phyloP scores from a whole-genome alignment of 2,797 vertebrate genomes.

The Enteromius treurensis region DNA sequence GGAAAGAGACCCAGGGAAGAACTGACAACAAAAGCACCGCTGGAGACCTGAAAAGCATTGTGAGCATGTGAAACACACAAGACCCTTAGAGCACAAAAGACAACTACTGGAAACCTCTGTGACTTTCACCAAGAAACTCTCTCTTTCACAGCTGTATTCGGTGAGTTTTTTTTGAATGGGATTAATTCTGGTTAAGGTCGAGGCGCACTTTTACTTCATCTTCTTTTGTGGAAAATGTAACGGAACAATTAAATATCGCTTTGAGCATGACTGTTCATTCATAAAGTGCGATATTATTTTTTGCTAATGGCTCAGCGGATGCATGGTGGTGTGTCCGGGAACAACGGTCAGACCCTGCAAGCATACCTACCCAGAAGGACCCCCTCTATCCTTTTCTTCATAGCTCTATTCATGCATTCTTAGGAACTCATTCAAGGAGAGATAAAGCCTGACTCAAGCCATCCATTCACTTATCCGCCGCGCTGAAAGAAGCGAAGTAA shows the following conservation, averaged over 20 bases:
- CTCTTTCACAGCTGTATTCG: slow-evolving; percentile 47
- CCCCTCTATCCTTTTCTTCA: slow-evolving; percentile 64
- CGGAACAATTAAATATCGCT: background rate
- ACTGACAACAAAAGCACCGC: slow-evolving; percentile 53
- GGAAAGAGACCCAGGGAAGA: slow-evolving; percentile 31
- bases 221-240: slow-evolving; percentile 18
- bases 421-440: slow-evolving; percentile 74
- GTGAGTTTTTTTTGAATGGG: slow-evolving; percentile 37
- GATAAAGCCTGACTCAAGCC: slow-evolving; percentile 72
- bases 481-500: slow-evolving; percentile 46
- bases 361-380: slow-evolving; percentile 56
- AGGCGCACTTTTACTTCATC: background rate
- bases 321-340: slow-evolving; percentile 2
- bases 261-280: slow-evolving; percentile 6
- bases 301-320: background rate
- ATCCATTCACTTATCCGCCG: slow-evolving; percentile 70
- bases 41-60: slow-evolving; percentile 47
- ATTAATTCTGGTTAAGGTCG: slow-evolving; percentile 9
- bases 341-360: slow-evolving; percentile 10
- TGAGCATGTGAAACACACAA: slow-evolving; percentile 50
- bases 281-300: background rate
- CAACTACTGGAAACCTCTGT: slow-evolving; percentile 42
- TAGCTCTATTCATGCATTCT: slow-evolving; percentile 70
- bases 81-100: slow-evolving; percentile 46
- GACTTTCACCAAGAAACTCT: slow-evolving; percentile 51